Evolutionary conservation across 2,888 invertebrate species (phyloP).

Genomic region (Morpho deidamia): DNA sequence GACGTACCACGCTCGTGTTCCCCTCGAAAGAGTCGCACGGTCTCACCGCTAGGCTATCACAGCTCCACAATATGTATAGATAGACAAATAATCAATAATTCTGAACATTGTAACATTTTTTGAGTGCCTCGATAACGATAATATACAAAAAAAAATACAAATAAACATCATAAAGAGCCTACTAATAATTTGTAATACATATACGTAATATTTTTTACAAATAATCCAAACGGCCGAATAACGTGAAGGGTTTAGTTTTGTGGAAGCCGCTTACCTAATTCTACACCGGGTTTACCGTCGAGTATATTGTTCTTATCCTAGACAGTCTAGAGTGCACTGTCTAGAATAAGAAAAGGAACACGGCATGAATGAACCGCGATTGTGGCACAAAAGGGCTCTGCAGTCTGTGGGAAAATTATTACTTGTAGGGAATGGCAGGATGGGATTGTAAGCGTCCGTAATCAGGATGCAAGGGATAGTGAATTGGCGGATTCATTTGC

Average conservation of each 20-base stretch:
- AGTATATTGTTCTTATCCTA: slow-evolving; percentile 6
- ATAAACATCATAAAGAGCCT: too few species aligned
- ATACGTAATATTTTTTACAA: too few species aligned
- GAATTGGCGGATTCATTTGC: slow-evolving; percentile 8
- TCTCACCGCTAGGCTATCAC: too few species aligned
- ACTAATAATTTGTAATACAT: neutral
- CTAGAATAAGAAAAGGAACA: slow-evolving; percentile 20
- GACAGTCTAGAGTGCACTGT: slow-evolving; percentile 4
- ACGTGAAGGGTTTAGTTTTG: neutral
- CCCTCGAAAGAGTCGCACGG: too few species aligned
- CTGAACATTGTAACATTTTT: too few species aligned
- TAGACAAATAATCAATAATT: too few species aligned
- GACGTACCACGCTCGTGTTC: too few species aligned
- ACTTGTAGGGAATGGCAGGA: slow-evolving; percentile 12
- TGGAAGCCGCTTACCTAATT: slow-evolving; percentile 3
- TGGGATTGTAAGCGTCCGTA: slow-evolving; percentile 1
- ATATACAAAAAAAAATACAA: too few species aligned
- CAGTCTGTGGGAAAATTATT: slow-evolving; percentile 21
- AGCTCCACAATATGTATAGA: too few species aligned
- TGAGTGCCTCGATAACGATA: too few species aligned
- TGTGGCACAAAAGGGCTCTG: slow-evolving; percentile 18
- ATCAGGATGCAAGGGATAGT: slow-evolving; percentile 10
- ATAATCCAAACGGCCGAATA: too few species aligned
- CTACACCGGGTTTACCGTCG: slow-evolving; percentile 5
- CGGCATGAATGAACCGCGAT: slow-evolving; percentile 21